These are phyloP conservation scores for Rhinoraja longicauda DNA, from an alignment of 2,797 vertebrate species.

Conservation along the genomic window DNA sequence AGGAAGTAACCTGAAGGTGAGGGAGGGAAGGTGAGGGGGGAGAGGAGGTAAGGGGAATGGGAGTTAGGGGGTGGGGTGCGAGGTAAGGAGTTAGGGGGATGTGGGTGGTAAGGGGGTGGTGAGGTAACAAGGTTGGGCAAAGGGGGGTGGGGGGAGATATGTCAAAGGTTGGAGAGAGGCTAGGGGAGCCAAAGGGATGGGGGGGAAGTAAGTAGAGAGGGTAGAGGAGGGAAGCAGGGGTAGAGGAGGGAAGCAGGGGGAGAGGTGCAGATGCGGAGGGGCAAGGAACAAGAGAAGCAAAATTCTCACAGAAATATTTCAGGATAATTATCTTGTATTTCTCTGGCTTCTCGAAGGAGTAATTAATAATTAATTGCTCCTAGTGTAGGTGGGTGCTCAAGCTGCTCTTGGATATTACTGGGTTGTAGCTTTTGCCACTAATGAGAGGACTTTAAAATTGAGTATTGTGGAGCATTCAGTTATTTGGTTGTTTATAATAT, in stretches of 20 bases:
- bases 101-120: not conserved
- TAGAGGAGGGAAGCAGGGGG: not conserved
- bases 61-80: not conserved
- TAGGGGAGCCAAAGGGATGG: not conserved
- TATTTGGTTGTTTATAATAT: not conserved
- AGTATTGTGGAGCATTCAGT: not conserved
- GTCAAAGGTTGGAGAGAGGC: not conserved
- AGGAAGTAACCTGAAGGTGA: too few relatives aligned
- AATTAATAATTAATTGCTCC: too few relatives aligned
- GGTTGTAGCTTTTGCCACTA: too few relatives aligned
- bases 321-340: too few relatives aligned
- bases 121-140: not conserved
- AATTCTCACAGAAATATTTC: too few relatives aligned
- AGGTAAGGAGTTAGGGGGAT: not conserved
- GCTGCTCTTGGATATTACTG: not conserved
- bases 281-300: not conserved
- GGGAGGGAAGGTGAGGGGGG: not conserved
- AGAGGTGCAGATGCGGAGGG: not conserved
- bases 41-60: not conserved
- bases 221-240: not conserved
- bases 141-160: not conserved
- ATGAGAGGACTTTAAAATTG: not conserved
- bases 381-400: not conserved
- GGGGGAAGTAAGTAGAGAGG: not conserved
- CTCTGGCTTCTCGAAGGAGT: too few relatives aligned